These are phyloP conservation scores for Zeugodacus cucurbitae DNA, from an alignment of 1,140 invertebrate species.

Conservation along the genomic window DNA sequence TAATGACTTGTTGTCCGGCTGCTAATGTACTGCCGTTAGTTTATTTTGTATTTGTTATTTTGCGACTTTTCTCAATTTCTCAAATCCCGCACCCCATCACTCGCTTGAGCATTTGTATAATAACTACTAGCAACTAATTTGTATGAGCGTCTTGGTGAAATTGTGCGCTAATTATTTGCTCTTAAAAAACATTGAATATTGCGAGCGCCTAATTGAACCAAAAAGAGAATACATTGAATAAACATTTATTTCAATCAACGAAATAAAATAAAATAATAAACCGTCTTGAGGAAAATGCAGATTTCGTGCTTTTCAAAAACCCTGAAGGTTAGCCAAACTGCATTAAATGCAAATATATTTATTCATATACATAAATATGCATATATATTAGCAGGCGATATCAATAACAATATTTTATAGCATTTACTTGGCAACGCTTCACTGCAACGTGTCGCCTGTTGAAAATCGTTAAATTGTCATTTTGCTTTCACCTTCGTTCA, in stretches of 20 bases:
- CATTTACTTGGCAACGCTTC: background rate
- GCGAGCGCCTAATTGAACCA: background rate
- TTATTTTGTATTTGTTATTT: background rate
- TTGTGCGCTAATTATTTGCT: background rate
- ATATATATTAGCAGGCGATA: background rate
- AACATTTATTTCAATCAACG: background rate
- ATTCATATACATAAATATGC: no score
- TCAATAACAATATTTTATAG: background rate
- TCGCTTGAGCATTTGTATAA: background rate
- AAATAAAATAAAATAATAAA: background rate
- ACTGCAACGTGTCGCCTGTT: background rate
- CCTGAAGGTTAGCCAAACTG: background rate
- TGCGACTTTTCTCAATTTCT: no score
- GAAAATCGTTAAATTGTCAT: constrained; percentile 24
- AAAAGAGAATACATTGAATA: background rate
- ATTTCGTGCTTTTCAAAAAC: background rate
- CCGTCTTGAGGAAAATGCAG: background rate
- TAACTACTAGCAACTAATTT: background rate
- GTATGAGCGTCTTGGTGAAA: background rate
- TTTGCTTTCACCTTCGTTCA: constrained; percentile 30
- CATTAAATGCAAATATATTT: no score
- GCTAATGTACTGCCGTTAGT: background rate
- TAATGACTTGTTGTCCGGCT: background rate
- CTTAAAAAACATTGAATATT: background rate
- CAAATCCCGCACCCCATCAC: background rate